Conservation (phyloP, 2,113 vertebrate genomes). For the Brachirus orientalis region DNA sequence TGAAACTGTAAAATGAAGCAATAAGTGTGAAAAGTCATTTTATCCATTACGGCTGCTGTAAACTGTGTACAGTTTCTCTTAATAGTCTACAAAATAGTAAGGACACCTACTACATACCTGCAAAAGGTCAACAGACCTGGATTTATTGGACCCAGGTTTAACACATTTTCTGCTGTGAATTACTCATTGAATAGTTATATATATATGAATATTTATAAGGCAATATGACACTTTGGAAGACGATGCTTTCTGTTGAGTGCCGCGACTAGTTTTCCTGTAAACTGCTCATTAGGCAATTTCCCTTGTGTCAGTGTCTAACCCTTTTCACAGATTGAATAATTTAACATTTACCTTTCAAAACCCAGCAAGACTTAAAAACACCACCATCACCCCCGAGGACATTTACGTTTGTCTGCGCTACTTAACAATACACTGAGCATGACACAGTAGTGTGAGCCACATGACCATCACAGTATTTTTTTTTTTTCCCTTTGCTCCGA, state of each 20-base stretch:
- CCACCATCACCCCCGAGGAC: conserved; percentile 41
- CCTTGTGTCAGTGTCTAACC: conserved; percentile 65
- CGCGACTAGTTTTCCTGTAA: conserved; percentile 67
- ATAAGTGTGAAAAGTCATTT: conserved; percentile 65
- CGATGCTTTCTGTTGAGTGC: conserved; percentile 74
- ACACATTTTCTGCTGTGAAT: conserved; percentile 65
- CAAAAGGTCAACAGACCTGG: conserved; percentile 69
- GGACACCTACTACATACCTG: conserved; percentile 58
- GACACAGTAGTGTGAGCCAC: conserved; percentile 23
- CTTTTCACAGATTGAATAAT: conserved; percentile 73
- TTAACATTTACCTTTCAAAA: conserved; percentile 73
- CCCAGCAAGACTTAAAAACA: conserved; percentile 57
- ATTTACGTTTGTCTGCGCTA: conserved; percentile 30
- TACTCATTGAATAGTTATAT: conserved; percentile 75
- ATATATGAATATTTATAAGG: conserved; percentile 78
- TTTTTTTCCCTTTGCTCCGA: not conserved
- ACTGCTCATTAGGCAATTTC: conserved; percentile 65
- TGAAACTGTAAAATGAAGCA: conserved; percentile 69
- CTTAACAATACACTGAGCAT: conserved; percentile 26
- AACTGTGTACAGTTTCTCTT: conserved; percentile 60
- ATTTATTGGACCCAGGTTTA: conserved; percentile 69
- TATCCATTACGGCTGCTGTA: conserved; percentile 36
- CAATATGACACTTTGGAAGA: conserved; percentile 75
- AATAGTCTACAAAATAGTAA: conserved; percentile 42
- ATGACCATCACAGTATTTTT: conserved; percentile 25